A percentile compares a stretch with the other conserved stretches of the same genome.
These are phyloP conservation scores for Galaxias olidus DNA, from an alignment of 2,797 vertebrate species.

Conservation along the genomic window DNA sequence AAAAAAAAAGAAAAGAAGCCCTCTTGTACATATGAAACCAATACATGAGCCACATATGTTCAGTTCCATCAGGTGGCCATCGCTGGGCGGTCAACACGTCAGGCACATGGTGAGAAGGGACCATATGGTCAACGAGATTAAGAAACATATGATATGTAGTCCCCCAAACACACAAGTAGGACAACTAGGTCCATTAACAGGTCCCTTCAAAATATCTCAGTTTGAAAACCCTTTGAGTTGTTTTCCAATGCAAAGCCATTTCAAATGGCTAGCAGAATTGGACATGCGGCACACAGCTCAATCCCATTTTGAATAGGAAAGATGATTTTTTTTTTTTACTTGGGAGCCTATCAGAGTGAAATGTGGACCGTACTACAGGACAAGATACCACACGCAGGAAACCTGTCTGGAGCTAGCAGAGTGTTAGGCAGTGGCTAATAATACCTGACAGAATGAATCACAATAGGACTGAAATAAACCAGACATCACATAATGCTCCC, in stretches of 20 bases:
- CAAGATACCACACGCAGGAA: background rate
- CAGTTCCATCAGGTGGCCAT: background rate
- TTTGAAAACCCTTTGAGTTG: background rate
- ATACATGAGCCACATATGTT: background rate
- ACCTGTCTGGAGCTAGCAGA: background rate
- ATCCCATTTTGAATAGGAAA: background rate
- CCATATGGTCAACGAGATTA: background rate
- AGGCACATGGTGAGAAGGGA: background rate
- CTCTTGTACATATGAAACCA: background rate
- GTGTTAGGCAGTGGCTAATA: background rate
- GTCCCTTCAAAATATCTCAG: background rate
- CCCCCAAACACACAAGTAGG: background rate
- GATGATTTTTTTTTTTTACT: background rate
- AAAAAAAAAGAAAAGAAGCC: background rate
- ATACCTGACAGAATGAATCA: slow-evolving; percentile 3
- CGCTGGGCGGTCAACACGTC: background rate
- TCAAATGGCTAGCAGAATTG: background rate
- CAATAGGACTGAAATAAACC: slow-evolving; percentile 8
- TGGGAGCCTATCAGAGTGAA: background rate
- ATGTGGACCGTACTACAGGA: background rate
- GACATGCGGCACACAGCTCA: background rate
- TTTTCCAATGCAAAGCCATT: background rate
- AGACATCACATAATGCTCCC: slow-evolving; percentile 1
- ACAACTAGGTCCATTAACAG: background rate
- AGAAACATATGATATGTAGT: background rate